phyloP scores from a whole-genome alignment of 2,797 vertebrate genomes.

The Limnodromus scolopaceus region DNA sequence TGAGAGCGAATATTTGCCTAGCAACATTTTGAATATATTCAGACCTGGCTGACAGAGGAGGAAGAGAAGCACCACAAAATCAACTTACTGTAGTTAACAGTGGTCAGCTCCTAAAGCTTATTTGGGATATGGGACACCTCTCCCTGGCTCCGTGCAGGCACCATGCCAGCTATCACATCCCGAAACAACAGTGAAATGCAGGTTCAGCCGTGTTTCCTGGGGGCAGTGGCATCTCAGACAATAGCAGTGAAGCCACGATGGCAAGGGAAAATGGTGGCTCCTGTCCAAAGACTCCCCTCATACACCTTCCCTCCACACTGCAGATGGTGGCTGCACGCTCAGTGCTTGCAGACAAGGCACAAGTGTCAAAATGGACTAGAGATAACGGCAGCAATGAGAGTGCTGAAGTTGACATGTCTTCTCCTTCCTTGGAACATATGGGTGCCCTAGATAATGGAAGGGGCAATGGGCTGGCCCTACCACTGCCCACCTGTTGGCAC shows the following conservation, averaged over 20 bases:
- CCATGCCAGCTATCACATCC: background rate
- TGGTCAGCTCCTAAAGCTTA: background rate
- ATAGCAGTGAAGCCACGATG: background rate
- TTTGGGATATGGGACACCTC: background rate
- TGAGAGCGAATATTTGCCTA: background rate
- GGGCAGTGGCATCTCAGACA: background rate
- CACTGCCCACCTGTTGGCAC: background rate
- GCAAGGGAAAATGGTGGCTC: background rate
- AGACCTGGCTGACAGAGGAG: background rate
- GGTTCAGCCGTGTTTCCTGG: background rate
- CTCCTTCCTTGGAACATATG: background rate
- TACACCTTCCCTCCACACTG: background rate
- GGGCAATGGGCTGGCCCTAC: background rate
- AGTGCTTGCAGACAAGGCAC: rapidly evolving
- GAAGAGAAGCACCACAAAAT: background rate
- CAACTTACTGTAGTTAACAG: background rate
- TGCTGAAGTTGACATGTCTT: background rate
- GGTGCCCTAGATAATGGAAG: background rate
- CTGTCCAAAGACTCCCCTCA: background rate
- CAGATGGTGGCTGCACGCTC: background rate
- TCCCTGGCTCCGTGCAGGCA: background rate
- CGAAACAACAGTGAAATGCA: background rate
- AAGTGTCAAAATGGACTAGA: background rate
- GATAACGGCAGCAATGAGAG: rapidly evolving
- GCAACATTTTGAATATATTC: background rate